A percentile compares a stretch with the other conserved stretches of the same genome.
Evolutionary conservation across 2,113 vertebrate species (phyloP).

Genomic region (Corapipo altera): DNA sequence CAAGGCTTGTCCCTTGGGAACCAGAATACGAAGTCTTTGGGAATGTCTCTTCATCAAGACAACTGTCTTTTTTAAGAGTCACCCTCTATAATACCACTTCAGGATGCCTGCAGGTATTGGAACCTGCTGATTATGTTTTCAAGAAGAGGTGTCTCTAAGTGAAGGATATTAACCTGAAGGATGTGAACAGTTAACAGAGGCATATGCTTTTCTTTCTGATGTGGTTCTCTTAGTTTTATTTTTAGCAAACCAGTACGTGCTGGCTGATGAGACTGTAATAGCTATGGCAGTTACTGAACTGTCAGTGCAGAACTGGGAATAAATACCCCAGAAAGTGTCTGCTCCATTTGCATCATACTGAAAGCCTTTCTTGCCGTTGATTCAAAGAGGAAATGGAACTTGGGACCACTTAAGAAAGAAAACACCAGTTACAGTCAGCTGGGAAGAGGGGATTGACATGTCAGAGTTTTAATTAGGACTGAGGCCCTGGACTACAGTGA

Average conservation of each 20-base stretch:
- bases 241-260: constrained; percentile 29
- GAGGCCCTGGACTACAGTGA: background rate
- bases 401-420: background rate
- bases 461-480: background rate
- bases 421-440: background rate
- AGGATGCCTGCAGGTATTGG: background rate
- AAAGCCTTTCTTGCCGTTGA: background rate
- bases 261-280: constrained; percentile 25
- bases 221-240: constrained; percentile 1
- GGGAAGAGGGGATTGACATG: background rate
- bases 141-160: background rate
- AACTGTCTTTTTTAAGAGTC: background rate
- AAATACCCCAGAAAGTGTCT: constrained; percentile 1
- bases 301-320: background rate
- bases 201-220: constrained; percentile 7
- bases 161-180: background rate
- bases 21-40: background rate
- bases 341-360: background rate
- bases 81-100: background rate
- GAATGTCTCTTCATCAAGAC: background rate
- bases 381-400: background rate
- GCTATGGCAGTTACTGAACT: constrained; percentile 4
- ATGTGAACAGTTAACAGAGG: background rate
- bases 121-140: background rate
- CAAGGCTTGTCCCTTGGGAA: background rate